A percentile compares a stretch with the other conserved stretches of the same genome.
Evolutionary conservation across 2,797 vertebrate genomes (phyloP).

Genomic region (Chloroceryle inda): DNA sequence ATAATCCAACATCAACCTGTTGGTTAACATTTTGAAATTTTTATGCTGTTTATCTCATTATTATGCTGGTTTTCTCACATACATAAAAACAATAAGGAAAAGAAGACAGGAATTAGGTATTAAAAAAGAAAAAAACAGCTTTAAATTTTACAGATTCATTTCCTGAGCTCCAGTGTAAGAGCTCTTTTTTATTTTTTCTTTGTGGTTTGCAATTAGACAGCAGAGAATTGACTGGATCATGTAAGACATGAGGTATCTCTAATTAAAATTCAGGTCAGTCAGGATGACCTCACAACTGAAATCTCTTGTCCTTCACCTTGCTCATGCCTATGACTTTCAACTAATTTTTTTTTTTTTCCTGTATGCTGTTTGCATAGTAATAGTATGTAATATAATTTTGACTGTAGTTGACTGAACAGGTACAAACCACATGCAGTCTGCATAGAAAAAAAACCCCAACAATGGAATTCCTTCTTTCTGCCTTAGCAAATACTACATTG

Average conservation of each 20-base stretch:
- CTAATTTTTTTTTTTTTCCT: neutral
- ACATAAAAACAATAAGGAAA: neutral
- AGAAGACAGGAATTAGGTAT: neutral
- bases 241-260: neutral
- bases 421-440: rapidly evolving
- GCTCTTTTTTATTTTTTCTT: neutral
- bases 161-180: neutral
- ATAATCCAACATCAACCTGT: neutral
- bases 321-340: neutral
- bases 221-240: neutral
- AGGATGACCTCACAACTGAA: neutral
- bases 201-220: neutral
- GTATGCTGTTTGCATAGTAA: neutral
- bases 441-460: neutral
- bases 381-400: neutral
- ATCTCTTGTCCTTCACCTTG: neutral
- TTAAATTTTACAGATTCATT: neutral
- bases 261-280: neutral
- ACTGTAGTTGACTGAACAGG: neutral
- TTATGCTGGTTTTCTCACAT: neutral
- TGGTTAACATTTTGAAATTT: neutral
- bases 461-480: neutral
- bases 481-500: neutral
- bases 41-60: too few species aligned
- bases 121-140: neutral